Conservation (phyloP, 2,797 vertebrate genomes). For the Poeciliopsis turneri region DNA sequence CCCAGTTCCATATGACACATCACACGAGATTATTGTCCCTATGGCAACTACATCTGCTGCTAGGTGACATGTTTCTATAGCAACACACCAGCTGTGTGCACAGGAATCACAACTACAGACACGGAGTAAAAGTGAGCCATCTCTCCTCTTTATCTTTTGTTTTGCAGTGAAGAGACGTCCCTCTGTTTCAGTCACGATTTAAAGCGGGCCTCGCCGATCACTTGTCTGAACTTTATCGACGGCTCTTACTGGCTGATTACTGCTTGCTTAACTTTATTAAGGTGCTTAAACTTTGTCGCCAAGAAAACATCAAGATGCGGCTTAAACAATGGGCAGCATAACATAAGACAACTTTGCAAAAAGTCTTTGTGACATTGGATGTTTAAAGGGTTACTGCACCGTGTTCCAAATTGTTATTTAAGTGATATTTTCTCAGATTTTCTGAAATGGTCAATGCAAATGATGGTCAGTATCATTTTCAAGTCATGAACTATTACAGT, state of each 20-base stretch:
- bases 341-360: neutral
- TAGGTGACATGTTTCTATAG: constrained; percentile 71
- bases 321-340: neutral
- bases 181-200: neutral
- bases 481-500: too few species aligned
- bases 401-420: too few species aligned
- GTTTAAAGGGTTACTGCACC: neutral
- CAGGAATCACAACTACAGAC: constrained; percentile 48
- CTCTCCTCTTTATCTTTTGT: neutral
- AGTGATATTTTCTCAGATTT: too few species aligned
- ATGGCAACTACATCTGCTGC: constrained; percentile 65
- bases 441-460: too few species aligned
- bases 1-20: constrained; percentile 51
- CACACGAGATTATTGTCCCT: constrained; percentile 55
- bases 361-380: neutral
- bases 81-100: constrained; percentile 65
- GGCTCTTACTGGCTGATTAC: neutral
- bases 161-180: neutral
- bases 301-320: neutral
- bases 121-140: neutral
- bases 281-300: neutral
- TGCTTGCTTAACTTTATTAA: neutral
- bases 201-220: neutral
- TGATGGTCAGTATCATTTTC: too few species aligned
- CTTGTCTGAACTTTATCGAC: neutral